A percentile compares a stretch with the other conserved stretches of the same genome.
Conservation (phyloP, 2,113 vertebrate species). For the Crocuta crocuta region DNA sequence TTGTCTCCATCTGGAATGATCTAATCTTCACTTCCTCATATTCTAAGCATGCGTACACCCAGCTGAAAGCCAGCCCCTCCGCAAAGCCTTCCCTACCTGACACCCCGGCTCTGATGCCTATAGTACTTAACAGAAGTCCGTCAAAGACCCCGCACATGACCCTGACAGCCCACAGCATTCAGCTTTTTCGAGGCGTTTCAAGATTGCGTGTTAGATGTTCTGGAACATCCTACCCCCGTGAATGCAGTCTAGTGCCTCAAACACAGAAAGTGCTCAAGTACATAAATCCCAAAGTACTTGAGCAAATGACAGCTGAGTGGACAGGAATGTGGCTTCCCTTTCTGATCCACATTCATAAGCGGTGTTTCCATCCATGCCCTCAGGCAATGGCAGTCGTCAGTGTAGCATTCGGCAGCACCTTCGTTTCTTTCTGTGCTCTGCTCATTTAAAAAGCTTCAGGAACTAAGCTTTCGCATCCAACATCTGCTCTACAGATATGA, state of each 20-base stretch:
- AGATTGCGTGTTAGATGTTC: background rate
- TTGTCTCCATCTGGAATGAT: background rate
- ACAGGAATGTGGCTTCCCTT: background rate
- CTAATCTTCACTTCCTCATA: background rate
- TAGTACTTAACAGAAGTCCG: background rate
- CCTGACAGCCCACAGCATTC: background rate
- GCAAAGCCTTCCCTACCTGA: background rate
- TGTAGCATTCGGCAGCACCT: background rate
- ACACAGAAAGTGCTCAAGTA: background rate
- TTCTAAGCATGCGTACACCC: background rate
- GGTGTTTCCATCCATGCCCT: background rate
- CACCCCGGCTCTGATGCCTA: background rate
- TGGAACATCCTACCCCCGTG: background rate
- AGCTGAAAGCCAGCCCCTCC: background rate
- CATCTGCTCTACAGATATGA: slow-evolving; percentile 23
- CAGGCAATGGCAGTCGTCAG: background rate
- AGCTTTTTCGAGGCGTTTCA: background rate
- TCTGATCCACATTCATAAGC: background rate
- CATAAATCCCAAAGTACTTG: background rate
- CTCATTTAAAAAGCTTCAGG: slow-evolving; percentile 14
- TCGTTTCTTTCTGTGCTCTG: background rate
- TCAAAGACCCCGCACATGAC: fast-evolving
- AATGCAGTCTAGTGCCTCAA: background rate
- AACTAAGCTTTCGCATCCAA: background rate
- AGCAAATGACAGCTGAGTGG: background rate